These are phyloP conservation scores for Cynopterus brachyotis DNA, from an alignment of 2,113 vertebrate genomes.

Conservation along the genomic window DNA sequence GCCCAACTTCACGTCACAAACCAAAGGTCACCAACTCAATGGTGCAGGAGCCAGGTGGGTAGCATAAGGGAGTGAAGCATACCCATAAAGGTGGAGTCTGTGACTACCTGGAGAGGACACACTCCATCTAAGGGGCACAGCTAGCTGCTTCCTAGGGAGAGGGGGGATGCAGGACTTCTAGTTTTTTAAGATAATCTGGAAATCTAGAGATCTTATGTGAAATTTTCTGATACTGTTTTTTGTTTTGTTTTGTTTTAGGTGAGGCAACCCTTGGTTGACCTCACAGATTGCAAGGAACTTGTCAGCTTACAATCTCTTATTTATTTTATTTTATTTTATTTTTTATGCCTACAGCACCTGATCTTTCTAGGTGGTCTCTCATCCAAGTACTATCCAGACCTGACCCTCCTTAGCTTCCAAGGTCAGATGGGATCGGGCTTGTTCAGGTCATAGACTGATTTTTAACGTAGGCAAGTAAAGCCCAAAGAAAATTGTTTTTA, in stretches of 20 bases:
- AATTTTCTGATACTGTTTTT: not conserved
- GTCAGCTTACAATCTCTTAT: no score
- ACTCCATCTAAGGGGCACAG: not conserved
- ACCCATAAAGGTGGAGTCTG: not conserved
- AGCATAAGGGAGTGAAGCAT: not conserved
- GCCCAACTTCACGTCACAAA: not conserved
- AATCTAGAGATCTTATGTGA: not conserved
- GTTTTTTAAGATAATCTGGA: not conserved
- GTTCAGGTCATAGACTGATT: no score
- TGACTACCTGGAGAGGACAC: not conserved
- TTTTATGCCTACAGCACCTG: no score
- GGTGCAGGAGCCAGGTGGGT: not conserved
- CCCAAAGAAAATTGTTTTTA: conserved; percentile 16
- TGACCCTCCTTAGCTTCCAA: no score
- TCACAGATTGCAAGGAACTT: no score
- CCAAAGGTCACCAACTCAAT: not conserved
- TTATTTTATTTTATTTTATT: no score
- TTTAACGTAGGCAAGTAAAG: not conserved
- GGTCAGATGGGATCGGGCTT: no score
- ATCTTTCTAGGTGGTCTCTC: no score
- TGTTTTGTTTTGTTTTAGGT: no score
- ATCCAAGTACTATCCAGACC: no score
- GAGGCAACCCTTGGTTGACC: no score
- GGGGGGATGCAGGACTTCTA: not conserved
- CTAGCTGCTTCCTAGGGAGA: not conserved